Percentiles rank a stretch among this genome's conserved stretches.
These are phyloP conservation scores for Polydrusus pterygomalis DNA, from an alignment of 2,888 invertebrate genomes.

Conservation along the genomic window DNA sequence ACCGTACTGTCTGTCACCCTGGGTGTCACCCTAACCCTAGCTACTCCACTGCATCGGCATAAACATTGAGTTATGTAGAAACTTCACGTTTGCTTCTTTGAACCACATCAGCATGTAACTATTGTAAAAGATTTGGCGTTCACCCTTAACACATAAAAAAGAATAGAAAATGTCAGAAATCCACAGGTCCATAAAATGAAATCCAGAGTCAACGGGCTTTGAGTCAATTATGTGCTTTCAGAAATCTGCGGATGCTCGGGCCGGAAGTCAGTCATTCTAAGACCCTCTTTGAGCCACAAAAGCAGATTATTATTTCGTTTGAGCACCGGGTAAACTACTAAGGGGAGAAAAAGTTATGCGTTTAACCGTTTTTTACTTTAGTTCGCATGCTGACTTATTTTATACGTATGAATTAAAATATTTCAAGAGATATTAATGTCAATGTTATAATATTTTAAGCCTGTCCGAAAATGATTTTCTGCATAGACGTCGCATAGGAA, in stretches of 20 bases:
- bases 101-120: neutral
- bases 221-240: constrained; percentile 71
- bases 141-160: constrained; percentile 12
- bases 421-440: too few species aligned
- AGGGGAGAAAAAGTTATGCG: constrained; percentile 51
- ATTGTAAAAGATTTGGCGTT: neutral
- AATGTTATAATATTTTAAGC: too few species aligned
- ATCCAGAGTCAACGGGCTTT: constrained; percentile 41
- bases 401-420: neutral
- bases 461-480: too few species aligned
- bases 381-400: neutral
- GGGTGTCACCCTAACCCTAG: too few species aligned
- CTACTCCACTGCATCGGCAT: too few species aligned
- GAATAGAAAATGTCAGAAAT: constrained; percentile 30
- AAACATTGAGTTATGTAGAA: too few species aligned
- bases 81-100: constrained; percentile 3
- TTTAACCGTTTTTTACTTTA: constrained; percentile 20
- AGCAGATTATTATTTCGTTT: constrained; percentile 58
- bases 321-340: constrained; percentile 50
- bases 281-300: constrained; percentile 64
- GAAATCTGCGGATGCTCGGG: constrained; percentile 70
- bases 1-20: too few species aligned
- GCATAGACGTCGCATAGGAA: too few species aligned
- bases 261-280: constrained; percentile 65
- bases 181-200: constrained; percentile 56